Base-by-base conservation (phyloP, 2,888 invertebrate species). In the Acheta domesticus region DNA sequence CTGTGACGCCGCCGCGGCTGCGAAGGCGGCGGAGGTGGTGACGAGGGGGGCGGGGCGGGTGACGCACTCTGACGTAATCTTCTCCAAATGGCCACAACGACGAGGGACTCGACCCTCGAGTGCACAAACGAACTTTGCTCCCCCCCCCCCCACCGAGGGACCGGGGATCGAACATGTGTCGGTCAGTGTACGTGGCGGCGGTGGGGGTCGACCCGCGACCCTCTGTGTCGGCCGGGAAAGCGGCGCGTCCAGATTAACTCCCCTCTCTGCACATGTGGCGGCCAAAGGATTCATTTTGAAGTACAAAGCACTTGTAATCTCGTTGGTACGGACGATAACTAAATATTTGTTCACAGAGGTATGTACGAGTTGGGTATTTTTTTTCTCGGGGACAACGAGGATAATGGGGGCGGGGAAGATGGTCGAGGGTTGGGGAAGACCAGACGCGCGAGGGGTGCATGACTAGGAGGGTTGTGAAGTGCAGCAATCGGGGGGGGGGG, bases 281-380 rank as follows among this genome's bases (percentile, higher is more conserved):
- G 62, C n/a, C n/a, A n/a, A 19, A 62, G 62, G 62, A 14, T n/a
- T 36, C 36, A 8, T 36, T 36, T 36, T 36, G 36, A 36, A 36
- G 62, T n/a, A 62, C 1, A 62, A 62, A 62, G 62, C 62, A 62
- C 12, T 19, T 8, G n/a, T 62, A 62, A 62, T 62, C 62, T 62
- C 62, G 16, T 62, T 62, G 62, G 16, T n/a, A 19, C 62, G 1
- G 16, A 19, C 62, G 4, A 62, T 62, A 62, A 62, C 62, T 62
- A 62, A 62, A 62, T 62, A 62, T 62, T 62, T 62, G n/a, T 62
- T 62, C 62, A n/a, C 62, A 62, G n/a, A 62, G 14, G 62, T 36
- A 36, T 36, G 36, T 36, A 36, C 8, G 36, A 8, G 36, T 36
- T 8, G 36, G 36, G 36, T 36, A 8, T 62, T 62, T 1, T 62